Evolutionary conservation across 2,888 invertebrate species (phyloP), one percentile per base, ranked within the genome.

Genomic region (Piscicola geometra): DNA sequence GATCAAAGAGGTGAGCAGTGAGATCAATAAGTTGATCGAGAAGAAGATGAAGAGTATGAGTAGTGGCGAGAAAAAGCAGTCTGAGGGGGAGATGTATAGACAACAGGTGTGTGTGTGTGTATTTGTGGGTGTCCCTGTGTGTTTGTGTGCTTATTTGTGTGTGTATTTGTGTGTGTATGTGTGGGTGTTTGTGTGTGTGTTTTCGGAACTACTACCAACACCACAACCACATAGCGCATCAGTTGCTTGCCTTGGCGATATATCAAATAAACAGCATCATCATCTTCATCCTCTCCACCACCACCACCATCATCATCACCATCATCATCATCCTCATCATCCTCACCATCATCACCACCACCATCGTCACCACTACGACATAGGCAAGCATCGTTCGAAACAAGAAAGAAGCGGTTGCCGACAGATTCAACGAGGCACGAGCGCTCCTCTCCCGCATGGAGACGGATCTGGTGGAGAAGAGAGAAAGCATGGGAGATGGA

Each of bases 11-110:
- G 72, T 72, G 36, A 88, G 87, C 79, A 81, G 84, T 56, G 90
- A 92, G 83, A 89, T 92, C 77, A 91, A 91, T 81, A 88, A 89
- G 78, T 84, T 92, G 77, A 89, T 91, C 0, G 91, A 92, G 83
- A 89, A 89, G 74, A 89, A 90, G 79, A 88, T 89, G 15, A 88
- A 30, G n/a, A 52, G 32, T n/a, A 35, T 64, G 60, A 28, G 33
- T 2, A 28, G 28, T 1, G 56, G 60, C 33, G 67, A 67, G 3
- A 35, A 28, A 15, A 73, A 73, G 64, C 3, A 35, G 25, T 21
- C 56, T 1, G 73, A 56, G n/a, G 73, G 73, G 21, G 73, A 73
- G 41, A 52, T 73, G n/a, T 73, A 73, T 35, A 30, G 73, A 30
- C 73, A 73, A 25, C 73, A 73, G 36, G 73, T 73, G 12, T 12